These are phyloP conservation scores for Pollimyrus isidori DNA, from an alignment of 2,113 vertebrate genomes.

Conservation along the genomic window DNA sequence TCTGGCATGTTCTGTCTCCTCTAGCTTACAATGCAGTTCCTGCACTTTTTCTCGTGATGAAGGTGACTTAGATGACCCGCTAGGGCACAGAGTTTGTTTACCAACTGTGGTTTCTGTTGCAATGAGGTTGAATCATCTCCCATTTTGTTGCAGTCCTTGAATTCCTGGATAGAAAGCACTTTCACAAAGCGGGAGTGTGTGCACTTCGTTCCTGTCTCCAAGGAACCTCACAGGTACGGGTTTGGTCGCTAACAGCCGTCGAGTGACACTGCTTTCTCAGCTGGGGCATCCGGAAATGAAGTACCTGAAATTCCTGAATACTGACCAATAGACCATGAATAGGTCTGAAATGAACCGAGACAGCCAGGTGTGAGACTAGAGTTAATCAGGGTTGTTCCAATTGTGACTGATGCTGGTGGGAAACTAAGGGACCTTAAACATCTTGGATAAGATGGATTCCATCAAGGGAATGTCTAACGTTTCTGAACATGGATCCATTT, in stretches of 20 bases:
- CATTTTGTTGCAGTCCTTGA: slow-evolving; percentile 68
- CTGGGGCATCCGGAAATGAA: neutral
- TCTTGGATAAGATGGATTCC: neutral
- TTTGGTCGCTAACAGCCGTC: neutral
- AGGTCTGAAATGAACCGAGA: neutral
- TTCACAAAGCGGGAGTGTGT: slow-evolving; percentile 79
- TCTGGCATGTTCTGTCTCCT: neutral
- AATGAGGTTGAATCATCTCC: neutral
- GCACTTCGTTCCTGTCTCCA: slow-evolving; percentile 76
- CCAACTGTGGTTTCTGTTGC: neutral
- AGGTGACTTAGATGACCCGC: neutral
- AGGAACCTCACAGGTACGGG: slow-evolving; percentile 78
- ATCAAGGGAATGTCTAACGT: neutral
- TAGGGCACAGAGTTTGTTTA: neutral
- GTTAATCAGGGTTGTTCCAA: neutral
- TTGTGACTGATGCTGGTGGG: neutral
- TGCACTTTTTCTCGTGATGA: neutral
- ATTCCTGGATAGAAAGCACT: slow-evolving; percentile 83
- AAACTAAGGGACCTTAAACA: neutral
- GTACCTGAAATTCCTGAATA: neutral
- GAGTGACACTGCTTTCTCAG: neutral
- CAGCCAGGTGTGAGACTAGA: neutral
- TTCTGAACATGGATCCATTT: neutral
- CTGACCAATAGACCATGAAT: neutral
- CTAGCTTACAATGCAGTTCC: neutral